Percentiles rank a stretch among this genome's conserved stretches.
Conservation (phyloP, 2,113 vertebrate genomes). For the Bothrops jararaca region DNA sequence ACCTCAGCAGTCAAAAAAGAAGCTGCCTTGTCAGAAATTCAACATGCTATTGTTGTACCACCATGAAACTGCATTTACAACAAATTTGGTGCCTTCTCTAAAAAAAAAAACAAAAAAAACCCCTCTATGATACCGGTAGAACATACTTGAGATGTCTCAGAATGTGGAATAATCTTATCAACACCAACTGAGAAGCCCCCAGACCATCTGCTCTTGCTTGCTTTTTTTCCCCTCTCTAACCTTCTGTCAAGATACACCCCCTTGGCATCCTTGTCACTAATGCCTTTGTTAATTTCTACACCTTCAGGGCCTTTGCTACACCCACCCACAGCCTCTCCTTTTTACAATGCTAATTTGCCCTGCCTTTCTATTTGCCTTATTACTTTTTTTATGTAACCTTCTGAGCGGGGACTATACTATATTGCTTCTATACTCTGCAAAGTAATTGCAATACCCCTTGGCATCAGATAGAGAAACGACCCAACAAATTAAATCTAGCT, state of each 20-base stretch:
- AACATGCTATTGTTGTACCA: neutral
- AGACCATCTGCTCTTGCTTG: neutral
- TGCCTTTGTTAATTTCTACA: neutral
- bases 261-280: neutral
- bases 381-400: neutral
- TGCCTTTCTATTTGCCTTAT: neutral
- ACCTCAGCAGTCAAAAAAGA: neutral
- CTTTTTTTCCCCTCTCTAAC: neutral
- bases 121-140: neutral
- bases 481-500: neutral
- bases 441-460: no score
- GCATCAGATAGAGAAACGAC: neutral
- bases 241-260: slow-evolving; percentile 4
- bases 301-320: neutral
- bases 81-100: neutral
- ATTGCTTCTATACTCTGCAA: neutral
- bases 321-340: neutral
- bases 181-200: neutral
- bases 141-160: neutral
- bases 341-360: neutral
- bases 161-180: neutral
- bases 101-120: neutral
- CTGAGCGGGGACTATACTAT: neutral
- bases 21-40: neutral
- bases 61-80: neutral